Evolutionary conservation across 2,113 vertebrate genomes (phyloP).

Genomic region (Pithys albifrons): DNA sequence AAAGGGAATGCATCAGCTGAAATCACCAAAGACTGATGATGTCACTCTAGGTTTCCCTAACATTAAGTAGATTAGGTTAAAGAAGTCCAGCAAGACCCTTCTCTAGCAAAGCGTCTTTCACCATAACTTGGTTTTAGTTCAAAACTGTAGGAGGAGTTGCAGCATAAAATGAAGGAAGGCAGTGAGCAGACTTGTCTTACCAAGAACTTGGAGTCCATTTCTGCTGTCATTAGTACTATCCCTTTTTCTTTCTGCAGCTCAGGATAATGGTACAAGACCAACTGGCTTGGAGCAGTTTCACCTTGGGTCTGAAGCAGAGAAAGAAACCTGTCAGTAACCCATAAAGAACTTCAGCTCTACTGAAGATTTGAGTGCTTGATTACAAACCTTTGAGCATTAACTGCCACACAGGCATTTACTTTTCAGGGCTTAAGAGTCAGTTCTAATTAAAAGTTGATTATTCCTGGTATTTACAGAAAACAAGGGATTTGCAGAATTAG

Average conservation of each 20-base stretch:
- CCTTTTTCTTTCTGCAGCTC: slow-evolving; percentile 91
- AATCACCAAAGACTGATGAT: background rate
- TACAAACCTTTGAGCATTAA: background rate
- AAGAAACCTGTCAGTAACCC: background rate
- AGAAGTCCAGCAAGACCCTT: background rate
- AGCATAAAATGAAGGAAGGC: background rate
- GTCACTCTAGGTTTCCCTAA: background rate
- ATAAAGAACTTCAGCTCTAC: background rate
- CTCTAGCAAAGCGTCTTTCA: background rate
- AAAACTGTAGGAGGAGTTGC: background rate
- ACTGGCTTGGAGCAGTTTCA: slow-evolving; percentile 86
- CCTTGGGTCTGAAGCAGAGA: slow-evolving; percentile 80
- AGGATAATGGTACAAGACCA: slow-evolving; percentile 91
- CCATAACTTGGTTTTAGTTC: background rate
- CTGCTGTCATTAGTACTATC: slow-evolving; percentile 94
- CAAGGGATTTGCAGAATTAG: background rate
- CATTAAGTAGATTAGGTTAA: background rate
- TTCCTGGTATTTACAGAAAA: background rate
- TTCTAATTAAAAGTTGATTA: background rate
- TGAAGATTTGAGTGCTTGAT: background rate
- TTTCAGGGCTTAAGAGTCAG: background rate
- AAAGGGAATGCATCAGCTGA: background rate
- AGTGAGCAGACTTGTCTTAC: slow-evolving; percentile 68
- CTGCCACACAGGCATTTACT: background rate
- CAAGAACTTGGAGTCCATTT: slow-evolving; percentile 89